Percentiles rank a stretch among this genome's conserved stretches.
phyloP scores from a whole-genome alignment of 2,888 invertebrate genomes.

The Melieria crassipennis region DNA sequence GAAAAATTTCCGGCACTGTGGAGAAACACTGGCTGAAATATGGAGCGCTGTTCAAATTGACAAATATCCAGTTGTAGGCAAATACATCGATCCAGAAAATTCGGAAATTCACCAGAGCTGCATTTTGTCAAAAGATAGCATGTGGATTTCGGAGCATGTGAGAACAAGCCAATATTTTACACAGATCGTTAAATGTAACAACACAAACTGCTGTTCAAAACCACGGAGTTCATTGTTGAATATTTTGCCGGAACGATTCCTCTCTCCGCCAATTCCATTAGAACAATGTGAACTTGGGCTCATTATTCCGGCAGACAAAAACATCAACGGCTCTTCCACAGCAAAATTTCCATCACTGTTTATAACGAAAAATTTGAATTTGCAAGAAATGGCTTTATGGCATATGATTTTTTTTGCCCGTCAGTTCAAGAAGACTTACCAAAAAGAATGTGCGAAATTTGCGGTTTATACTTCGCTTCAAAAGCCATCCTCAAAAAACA shows the following conservation, averaged over 20 bases:
- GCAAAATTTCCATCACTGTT: background rate
- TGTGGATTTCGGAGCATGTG: too few species aligned
- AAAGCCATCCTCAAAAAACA: too few species aligned
- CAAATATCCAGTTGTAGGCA: background rate
- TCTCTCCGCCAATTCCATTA: background rate
- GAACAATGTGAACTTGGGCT: background rate
- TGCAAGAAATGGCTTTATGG: too few species aligned
- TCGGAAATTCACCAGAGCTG: too few species aligned
- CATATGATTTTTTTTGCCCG: too few species aligned
- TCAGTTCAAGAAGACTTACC: too few species aligned
- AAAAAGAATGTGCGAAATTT: too few species aligned
- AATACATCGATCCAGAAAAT: background rate
- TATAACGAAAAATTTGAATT: too few species aligned
- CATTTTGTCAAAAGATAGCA: too few species aligned
- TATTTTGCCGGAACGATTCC: background rate
- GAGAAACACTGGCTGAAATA: background rate
- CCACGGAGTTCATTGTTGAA: conserved; percentile 1
- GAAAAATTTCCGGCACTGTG: too few species aligned
- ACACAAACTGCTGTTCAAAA: background rate
- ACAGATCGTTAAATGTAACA: background rate
- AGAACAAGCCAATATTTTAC: too few species aligned
- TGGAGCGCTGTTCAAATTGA: background rate
- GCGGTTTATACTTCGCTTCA: too few species aligned
- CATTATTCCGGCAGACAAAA: background rate
- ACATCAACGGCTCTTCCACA: background rate